Base-by-base conservation (phyloP, 2,888 invertebrate genomes). In the Pardosa pseudoannulata region DNA sequence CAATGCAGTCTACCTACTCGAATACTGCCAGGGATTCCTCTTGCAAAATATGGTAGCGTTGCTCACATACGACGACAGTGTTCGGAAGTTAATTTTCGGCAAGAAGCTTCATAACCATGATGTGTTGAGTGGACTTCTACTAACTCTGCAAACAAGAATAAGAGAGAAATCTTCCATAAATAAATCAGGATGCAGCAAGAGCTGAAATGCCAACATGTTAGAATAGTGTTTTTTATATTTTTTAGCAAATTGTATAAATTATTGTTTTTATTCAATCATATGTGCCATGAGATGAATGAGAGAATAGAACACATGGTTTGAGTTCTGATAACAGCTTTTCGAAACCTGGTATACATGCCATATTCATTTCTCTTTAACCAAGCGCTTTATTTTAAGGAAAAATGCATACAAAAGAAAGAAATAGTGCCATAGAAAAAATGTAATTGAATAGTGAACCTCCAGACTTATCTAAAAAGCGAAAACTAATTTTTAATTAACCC, bases 1-100 rank as follows among this genome's bases (percentile, higher is more conserved):
- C 91, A 96, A 96, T 90, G 97, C 97, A 32, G 94, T 94, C 41
- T 96, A 96, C 91, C 93, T 97, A 50, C 92, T 97, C 90, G 96
- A 97, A 92, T 97, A 96, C 91, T 97, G 97, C 91, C 97, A 97
- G 92, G 96, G 96, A 74, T 97, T 96, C 91, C 93, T 97, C 31
- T 93, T 97, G 67, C 97, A 97, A 92, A 97, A 97, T 91, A 96
- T 97, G 96, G 96, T 97, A n/a, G 96, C 96, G n/a, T 93, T 97
- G 31, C 93, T 97, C 70, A 97, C 96, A 0, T 97, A 96, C 90
- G 97, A 97, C 90, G 97, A 97, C 91, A 96, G 96, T 0, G 96
- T 97, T 0, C 96, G 97, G 91, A 94, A 96, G 88, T 92, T 97
- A 79, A 93, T 97, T 46, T 97, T 97, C 90, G 97, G 96, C 56